Conservation (phyloP, 2,797 vertebrate species). For the Typhlichthys subterraneus region DNA sequence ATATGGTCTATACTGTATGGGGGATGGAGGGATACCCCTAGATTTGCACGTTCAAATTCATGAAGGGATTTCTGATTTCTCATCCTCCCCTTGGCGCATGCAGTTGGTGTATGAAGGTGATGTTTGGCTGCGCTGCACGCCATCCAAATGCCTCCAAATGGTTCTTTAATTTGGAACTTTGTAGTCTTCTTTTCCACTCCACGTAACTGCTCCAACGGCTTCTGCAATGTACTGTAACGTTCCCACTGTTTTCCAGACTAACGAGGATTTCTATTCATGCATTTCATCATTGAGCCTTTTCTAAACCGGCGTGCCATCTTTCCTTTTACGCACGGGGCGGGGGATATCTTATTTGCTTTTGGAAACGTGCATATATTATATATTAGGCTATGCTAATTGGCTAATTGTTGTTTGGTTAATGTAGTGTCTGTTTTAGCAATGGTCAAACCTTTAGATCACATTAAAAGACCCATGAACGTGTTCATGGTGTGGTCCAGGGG, state of each 20-base stretch:
- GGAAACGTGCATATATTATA: conserved; percentile 22
- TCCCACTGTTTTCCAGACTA: conserved; percentile 5
- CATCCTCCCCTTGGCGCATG: conserved; percentile 66
- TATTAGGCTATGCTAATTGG: neutral
- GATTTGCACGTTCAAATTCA: conserved; percentile 54
- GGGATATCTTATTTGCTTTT: conserved; percentile 25
- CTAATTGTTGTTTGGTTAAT: conserved; percentile 27
- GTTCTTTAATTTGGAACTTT: conserved; percentile 38
- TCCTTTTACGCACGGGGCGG: conserved; percentile 47
- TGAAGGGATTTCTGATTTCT: conserved; percentile 62
- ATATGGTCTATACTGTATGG: neutral
- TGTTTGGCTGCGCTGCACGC: conserved; percentile 57
- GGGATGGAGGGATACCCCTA: conserved; percentile 35
- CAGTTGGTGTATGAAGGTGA: conserved; percentile 54
- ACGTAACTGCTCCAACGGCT: conserved; percentile 17
- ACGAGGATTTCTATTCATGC: neutral
- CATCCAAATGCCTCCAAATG: conserved; percentile 64
- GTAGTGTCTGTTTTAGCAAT: conserved; percentile 43
- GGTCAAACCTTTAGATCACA: conserved; percentile 76
- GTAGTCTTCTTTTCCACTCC: conserved; percentile 31
- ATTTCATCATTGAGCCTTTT: neutral
- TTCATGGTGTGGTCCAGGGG: conserved; percentile 99
- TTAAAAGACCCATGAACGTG: conserved; percentile 97
- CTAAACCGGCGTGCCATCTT: conserved; percentile 7
- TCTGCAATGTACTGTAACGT: conserved; percentile 7